These are phyloP conservation scores for Myiozetetes cayanensis DNA, from an alignment of 2,113 vertebrate genomes.

Conservation along the genomic window DNA sequence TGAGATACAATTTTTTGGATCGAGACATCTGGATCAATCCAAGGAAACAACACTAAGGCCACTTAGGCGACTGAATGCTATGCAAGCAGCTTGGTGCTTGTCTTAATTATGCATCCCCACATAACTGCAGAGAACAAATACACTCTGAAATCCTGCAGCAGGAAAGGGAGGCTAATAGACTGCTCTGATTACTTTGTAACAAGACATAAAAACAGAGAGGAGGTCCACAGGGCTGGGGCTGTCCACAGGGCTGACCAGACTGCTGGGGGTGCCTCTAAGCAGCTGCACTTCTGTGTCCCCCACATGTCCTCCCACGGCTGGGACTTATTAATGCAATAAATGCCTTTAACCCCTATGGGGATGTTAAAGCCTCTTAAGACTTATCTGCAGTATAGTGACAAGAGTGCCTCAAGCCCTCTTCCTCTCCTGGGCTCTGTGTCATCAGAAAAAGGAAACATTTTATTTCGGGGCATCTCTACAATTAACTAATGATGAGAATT, in stretches of 20 bases:
- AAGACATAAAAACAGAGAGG: background rate
- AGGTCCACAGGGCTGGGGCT: background rate
- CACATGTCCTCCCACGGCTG: rapidly evolving
- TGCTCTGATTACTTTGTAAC: background rate
- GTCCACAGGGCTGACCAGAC: background rate
- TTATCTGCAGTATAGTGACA: background rate
- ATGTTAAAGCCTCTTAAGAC: background rate
- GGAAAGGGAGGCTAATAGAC: background rate
- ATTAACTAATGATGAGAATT: background rate
- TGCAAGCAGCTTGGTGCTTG: background rate
- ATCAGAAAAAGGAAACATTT: background rate
- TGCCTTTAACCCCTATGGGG: background rate
- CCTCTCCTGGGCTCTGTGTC: background rate
- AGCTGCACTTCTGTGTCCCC: background rate
- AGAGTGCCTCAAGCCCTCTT: background rate
- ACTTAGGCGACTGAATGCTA: rapidly evolving
- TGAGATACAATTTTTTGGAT: background rate
- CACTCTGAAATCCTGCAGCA: background rate
- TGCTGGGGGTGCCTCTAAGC: background rate
- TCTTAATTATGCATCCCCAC: background rate
- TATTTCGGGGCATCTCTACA: background rate
- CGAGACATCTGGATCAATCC: background rate
- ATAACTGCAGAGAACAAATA: background rate
- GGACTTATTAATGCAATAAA: background rate
- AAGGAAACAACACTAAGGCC: background rate